A percentile compares a stretch with the other conserved stretches of the same genome.
Conservation (phyloP, 2,888 invertebrate genomes). For the Slavum lentiscoides region DNA sequence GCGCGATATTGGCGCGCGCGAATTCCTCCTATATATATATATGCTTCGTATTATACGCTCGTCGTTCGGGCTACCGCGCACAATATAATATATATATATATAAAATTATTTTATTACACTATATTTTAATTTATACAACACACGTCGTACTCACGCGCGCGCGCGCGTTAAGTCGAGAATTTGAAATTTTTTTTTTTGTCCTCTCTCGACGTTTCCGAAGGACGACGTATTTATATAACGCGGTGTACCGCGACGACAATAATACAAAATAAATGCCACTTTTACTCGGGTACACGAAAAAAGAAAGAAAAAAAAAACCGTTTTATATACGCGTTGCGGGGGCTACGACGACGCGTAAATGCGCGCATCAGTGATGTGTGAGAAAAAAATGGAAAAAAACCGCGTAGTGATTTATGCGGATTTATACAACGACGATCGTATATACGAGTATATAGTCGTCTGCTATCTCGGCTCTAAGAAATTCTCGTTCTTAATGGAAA, state of each 20-base stretch:
- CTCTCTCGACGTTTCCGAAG: neutral
- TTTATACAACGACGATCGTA: too few species aligned
- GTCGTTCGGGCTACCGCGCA: too few species aligned
- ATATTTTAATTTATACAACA: too few species aligned
- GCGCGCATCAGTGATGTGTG: too few species aligned
- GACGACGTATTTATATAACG: neutral
- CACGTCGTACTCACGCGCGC: too few species aligned
- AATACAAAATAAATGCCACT: constrained; percentile 18
- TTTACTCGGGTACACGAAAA: constrained; percentile 22
- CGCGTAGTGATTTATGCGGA: constrained; percentile 30
- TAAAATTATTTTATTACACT: too few species aligned
- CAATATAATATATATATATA: too few species aligned
- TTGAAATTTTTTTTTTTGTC: neutral
- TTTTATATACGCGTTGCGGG: constrained; percentile 20
- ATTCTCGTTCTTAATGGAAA: constrained; percentile 44
- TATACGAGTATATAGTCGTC: neutral
- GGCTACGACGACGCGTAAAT: neutral
- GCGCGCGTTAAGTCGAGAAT: neutral
- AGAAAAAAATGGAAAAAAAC: neutral
- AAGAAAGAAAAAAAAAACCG: constrained; percentile 3
- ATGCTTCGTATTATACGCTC: too few species aligned
- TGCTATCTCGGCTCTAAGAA: neutral
- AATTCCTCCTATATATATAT: too few species aligned
- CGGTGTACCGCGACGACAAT: too few species aligned
- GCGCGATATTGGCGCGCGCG: neutral